Conservation (phyloP, 2,113 vertebrate genomes). For the Caretta caretta region DNA sequence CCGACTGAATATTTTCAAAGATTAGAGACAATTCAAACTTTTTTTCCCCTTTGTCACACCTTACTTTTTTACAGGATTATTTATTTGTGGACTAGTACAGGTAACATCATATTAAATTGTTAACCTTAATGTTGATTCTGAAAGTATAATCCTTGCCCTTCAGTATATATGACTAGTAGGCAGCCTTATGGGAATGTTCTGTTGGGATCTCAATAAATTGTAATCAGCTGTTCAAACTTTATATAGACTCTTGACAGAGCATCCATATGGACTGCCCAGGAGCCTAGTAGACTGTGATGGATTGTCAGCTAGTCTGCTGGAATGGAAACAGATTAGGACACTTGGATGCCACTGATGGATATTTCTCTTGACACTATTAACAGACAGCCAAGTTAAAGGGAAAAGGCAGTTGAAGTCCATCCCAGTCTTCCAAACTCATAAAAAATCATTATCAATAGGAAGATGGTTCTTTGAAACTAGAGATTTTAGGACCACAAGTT, state of each 20-base stretch:
- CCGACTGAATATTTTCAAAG: background rate
- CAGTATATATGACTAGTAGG: background rate
- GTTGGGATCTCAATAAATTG: background rate
- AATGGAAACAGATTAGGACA: conserved; percentile 4
- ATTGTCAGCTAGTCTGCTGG: background rate
- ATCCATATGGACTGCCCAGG: background rate
- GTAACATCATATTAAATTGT: background rate
- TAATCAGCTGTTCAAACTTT: background rate
- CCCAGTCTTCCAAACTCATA: background rate
- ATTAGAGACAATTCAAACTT: background rate
- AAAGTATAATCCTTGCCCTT: background rate
- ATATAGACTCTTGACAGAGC: background rate
- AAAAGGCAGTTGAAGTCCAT: background rate
- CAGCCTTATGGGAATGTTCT: background rate
- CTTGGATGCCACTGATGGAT: background rate
- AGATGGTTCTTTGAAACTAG: background rate
- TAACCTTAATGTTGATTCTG: background rate
- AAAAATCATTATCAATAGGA: background rate
- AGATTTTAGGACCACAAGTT: rapidly evolving
- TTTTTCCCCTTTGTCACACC: background rate
- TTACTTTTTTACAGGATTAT: background rate
- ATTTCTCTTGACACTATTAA: background rate
- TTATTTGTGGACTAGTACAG: background rate
- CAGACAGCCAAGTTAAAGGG: background rate
- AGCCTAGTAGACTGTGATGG: background rate